Evolutionary conservation across 1,140 invertebrate genomes (phyloP).

Genomic region (Temnothorax nylanderi): DNA sequence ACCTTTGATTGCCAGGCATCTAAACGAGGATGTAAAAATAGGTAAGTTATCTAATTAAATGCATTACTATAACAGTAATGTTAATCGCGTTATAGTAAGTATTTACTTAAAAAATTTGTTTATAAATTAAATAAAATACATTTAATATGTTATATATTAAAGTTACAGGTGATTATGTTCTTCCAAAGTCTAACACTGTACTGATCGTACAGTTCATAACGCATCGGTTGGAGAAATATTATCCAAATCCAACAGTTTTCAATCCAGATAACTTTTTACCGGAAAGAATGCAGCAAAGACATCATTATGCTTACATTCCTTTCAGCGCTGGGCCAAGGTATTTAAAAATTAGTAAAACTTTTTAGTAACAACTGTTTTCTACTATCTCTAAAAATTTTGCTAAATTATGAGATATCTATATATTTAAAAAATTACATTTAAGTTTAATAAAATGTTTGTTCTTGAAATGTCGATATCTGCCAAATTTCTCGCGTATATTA

Average conservation of each 20-base stretch:
- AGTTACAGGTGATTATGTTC: slow-evolving; percentile 86
- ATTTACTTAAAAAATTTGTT: background rate
- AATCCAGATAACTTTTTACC: slow-evolving; percentile 97
- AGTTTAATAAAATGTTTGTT: background rate
- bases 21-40: slow-evolving; percentile 90
- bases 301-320: slow-evolving; percentile 95
- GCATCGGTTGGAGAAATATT: slow-evolving; percentile 92
- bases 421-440: no score
- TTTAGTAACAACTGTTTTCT: background rate
- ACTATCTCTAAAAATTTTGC: background rate
- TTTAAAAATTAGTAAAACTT: slow-evolving; percentile 72
- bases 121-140: background rate
- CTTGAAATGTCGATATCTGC: background rate
- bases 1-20: slow-evolving; percentile 90
- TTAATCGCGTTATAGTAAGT: background rate
- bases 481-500: background rate
- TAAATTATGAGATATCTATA: no score
- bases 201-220: slow-evolving; percentile 90
- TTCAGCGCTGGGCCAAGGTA: slow-evolving; percentile 96
- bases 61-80: slow-evolving; percentile 68
- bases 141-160: slow-evolving; percentile 65
- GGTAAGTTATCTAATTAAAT: slow-evolving; percentile 84
- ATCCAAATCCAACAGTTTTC: slow-evolving; percentile 93
- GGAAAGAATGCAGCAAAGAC: slow-evolving; percentile 91
- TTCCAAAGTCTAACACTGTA: slow-evolving; percentile 90